Evolutionary conservation across 2,113 vertebrate genomes (phyloP), one percentile per base, ranked within the genome.

Genomic region (Hippoglossus stenolepis): DNA sequence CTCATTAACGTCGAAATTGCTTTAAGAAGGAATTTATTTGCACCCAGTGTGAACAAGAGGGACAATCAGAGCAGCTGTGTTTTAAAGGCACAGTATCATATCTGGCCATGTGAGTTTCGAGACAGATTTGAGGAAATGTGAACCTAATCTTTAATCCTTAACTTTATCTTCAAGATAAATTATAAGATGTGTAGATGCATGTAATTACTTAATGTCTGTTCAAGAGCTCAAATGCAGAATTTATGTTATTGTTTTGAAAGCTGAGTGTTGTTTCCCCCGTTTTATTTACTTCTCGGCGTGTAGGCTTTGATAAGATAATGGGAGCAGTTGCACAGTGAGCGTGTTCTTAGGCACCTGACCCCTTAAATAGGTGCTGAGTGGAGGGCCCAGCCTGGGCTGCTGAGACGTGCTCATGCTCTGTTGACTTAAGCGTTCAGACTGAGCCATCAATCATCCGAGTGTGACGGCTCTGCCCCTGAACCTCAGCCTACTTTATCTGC

Each of bases 351-450:
- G 87, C 92, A 93, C 91, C 92, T 93, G 92, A 94, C 93, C 91
- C 43, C 87, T 83, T 91, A 91, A 93, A 92, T 91, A 86, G 89
- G 90, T 91, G 92, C 91, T 87, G 91, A 92, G 92, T 85, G 91
- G 82, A 86, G 86, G 77, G 83, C 81, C 75, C 35, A 17, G 80
- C 70, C 85, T 14, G 84, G 77, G 87, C 88, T 87, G 90, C 87
- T 31, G 80, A 78, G 90, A 92, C 93, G 93, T 94, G 94, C 93
- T 93, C 89, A 82, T 53, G 75, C 90, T 80, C 85, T 94, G 94
- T 95, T 95, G 94, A 94, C 93, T 94, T 93, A 93, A 94, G 93
- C 88, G 85, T 91, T 93, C 89, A 87, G 89, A 89, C 88, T 72
- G 73, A 84, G 92, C 93, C 94, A 95, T 95, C 94, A 92, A 94